A percentile compares a stretch with the other conserved stretches of the same genome.
Evolutionary conservation across 2,113 vertebrate species (phyloP).

Genomic region (Buteo buteo): DNA sequence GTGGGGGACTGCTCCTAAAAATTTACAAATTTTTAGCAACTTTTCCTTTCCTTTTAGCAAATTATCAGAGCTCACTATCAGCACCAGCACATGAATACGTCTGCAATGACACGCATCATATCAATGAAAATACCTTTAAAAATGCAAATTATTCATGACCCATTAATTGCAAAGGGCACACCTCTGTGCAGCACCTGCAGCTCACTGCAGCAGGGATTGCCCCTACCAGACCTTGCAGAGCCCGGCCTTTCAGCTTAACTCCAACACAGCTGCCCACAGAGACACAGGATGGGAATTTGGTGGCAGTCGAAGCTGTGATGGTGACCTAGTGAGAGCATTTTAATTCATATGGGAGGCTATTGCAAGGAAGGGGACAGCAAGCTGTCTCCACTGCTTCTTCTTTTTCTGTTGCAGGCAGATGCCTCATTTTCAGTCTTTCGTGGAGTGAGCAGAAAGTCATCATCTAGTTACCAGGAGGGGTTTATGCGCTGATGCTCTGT

Average conservation of each 20-base stretch:
- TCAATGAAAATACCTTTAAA: neutral
- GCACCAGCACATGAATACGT: neutral
- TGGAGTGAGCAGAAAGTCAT: neutral
- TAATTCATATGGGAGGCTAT: neutral
- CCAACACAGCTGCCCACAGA: neutral
- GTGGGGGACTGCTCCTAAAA: neutral
- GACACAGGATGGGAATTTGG: fast-evolving
- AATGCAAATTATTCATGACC: neutral
- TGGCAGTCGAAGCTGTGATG: neutral
- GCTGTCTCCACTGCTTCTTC: neutral
- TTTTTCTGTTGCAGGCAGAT: neutral
- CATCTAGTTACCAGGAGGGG: neutral
- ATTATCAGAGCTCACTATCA: neutral
- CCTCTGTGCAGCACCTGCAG: neutral
- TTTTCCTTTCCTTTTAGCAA: neutral
- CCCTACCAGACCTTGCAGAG: neutral
- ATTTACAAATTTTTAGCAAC: neutral
- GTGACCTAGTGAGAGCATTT: neutral
- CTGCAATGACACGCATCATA: neutral
- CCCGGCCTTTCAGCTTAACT: neutral
- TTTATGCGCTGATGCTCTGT: neutral
- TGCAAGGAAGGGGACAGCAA: neutral
- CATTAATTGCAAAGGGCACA: neutral
- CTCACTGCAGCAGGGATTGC: neutral
- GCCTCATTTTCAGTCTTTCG: neutral